These are phyloP conservation scores for Bibio marci DNA, from an alignment of 2,888 invertebrate species.

Conservation along the genomic window DNA sequence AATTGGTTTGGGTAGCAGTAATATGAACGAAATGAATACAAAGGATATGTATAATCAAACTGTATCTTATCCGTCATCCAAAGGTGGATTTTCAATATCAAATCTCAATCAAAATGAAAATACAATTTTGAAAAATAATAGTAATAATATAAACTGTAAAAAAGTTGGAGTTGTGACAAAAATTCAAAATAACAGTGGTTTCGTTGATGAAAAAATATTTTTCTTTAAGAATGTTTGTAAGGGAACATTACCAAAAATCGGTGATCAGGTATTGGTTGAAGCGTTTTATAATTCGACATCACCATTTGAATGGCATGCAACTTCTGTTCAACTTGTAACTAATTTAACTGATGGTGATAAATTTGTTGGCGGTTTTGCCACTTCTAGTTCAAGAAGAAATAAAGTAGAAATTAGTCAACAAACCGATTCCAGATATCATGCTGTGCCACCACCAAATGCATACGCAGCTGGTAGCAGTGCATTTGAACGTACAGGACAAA, in stretches of 20 bases:
- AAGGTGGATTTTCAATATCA: conserved; percentile 31
- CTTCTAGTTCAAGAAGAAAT: too few relatives aligned
- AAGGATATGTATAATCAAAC: conserved; percentile 50
- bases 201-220: conserved; percentile 93
- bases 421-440: conserved; percentile 37
- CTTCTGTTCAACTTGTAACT: conserved; percentile 54
- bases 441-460: conserved; percentile 22
- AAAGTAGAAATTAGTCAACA: too few relatives aligned
- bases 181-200: conserved; percentile 86
- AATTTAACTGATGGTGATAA: conserved; percentile 7
- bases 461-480: conserved; percentile 20
- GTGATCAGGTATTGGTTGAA: conserved; percentile 86
- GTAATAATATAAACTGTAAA: conserved; percentile 57
- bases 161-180: conserved; percentile 85
- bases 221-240: conserved; percentile 86
- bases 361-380: too few relatives aligned
- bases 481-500: too few relatives aligned
- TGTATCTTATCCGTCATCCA: conserved; percentile 25
- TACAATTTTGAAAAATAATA: conserved; percentile 44
- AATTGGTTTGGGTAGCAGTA: conserved; percentile 21
- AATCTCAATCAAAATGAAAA: too few relatives aligned
- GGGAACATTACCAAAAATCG: conserved; percentile 71
- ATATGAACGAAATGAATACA: conserved; percentile 43
- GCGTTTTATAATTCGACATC: conserved; percentile 84
- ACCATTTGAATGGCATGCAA: conserved; percentile 97